A percentile compares a stretch with the other conserved stretches of the same genome.
phyloP scores from a whole-genome alignment of 2,113 vertebrate species.

The Neopipo cinnamomea region DNA sequence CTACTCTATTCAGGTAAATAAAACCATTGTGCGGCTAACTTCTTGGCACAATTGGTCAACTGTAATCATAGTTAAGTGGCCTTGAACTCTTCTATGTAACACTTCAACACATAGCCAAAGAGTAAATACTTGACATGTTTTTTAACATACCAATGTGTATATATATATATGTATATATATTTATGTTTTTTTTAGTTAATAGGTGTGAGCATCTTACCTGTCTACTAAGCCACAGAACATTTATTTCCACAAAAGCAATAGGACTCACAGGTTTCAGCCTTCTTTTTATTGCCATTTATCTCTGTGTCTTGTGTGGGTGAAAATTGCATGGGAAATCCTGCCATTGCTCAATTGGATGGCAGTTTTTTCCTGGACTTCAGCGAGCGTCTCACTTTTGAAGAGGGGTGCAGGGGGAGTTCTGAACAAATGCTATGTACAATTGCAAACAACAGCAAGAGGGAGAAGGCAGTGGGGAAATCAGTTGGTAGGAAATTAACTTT shows the following conservation, averaged over 20 bases:
- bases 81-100: not conserved
- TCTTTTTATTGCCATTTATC: not conserved
- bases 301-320: not conserved
- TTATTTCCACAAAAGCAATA: not conserved
- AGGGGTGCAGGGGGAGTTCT: not conserved
- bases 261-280: not conserved
- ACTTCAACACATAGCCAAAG: not conserved
- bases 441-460: not conserved
- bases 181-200: not conserved
- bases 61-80: not conserved
- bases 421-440: not conserved
- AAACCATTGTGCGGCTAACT: not conserved
- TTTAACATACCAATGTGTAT: not conserved
- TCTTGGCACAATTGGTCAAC: not conserved
- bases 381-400: not conserved
- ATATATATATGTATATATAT: too few species aligned
- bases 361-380: not conserved
- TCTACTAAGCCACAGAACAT: not conserved
- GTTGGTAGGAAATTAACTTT: not conserved
- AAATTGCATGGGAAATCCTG: not conserved
- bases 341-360: fast-evolving
- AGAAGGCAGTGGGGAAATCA: not conserved
- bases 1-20: not conserved
- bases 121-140: not conserved
- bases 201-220: not conserved